A percentile compares a stretch with the other conserved stretches of the same genome.
These are phyloP conservation scores for Apodemia mormo DNA, from an alignment of 2,888 invertebrate genomes.

Conservation along the genomic window DNA sequence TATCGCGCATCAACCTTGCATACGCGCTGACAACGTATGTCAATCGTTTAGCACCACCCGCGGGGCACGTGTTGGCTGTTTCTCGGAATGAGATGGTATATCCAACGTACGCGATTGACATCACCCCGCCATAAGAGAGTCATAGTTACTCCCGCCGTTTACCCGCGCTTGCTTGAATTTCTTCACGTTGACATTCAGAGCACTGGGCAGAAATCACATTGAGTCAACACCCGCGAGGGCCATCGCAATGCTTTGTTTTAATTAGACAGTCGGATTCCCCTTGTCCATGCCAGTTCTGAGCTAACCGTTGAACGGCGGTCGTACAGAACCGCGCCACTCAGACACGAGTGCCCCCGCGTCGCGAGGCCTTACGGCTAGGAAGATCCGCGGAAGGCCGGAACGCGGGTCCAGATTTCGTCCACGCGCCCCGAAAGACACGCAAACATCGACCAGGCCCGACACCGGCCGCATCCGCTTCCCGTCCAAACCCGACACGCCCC, in stretches of 20 bases:
- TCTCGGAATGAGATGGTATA: not conserved
- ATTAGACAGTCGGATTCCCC: conserved; percentile 86
- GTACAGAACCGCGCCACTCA: conserved; percentile 32
- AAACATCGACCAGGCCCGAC: too few relatives aligned
- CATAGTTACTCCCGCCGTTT: conserved; percentile 39
- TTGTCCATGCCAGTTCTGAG: conserved; percentile 68
- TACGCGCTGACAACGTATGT: not conserved
- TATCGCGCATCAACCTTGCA: not conserved
- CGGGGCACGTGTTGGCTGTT: not conserved
- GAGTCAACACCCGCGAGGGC: conserved; percentile 57
- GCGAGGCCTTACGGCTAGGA: too few relatives aligned
- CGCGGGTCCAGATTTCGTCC: too few relatives aligned
- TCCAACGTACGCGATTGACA: not conserved
- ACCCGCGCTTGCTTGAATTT: too few relatives aligned
- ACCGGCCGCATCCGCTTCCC: too few relatives aligned
- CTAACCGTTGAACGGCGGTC: conserved; percentile 71
- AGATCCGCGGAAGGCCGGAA: too few relatives aligned
- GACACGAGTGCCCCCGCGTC: too few relatives aligned
- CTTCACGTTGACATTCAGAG: too few relatives aligned
- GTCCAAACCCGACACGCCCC: conserved; percentile 48
- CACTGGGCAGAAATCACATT: too few relatives aligned
- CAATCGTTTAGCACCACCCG: not conserved
- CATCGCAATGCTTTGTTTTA: conserved; percentile 87
- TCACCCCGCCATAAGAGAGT: conserved; percentile 31
- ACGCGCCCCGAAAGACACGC: too few relatives aligned